Base-by-base conservation (phyloP, 2,888 invertebrate genomes). In the Euclidia mi region DNA sequence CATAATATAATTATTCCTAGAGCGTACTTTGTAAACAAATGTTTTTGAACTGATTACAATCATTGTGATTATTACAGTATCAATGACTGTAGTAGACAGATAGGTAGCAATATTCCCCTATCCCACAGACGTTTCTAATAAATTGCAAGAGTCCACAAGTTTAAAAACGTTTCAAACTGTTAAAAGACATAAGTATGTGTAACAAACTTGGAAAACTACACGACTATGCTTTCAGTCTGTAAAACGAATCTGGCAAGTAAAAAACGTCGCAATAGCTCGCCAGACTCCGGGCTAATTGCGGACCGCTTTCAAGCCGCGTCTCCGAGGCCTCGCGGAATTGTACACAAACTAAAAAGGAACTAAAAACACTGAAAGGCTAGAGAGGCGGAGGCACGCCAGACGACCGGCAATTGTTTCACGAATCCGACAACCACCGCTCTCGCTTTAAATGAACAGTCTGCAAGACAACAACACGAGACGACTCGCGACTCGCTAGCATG, bases 241-340 rank as follows among this genome's bases (percentile, higher is more conserved):
- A 60, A 64, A 65, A 65, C 50, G 56, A 65, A 62, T 65, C 61
- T 41, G 49, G 47, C n/a, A 43, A 29, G 48, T 59, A 51, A 55
- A 62, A 71, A 66, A 63, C 41, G 47, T 46, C 45, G 65, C 46
- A 65, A 63, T 62, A 67, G 70, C 64, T 61, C 55, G 70, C 56
- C 77, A 81, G 78, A 74, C 79, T 73, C 69, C n/a, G 74, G 77
- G 86, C 88, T 90, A 89, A 90, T 90, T 89, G 89, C 87, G 66
- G 77, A 65, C 78, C 84, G 85, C 86, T 89, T 89, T 87, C 86
- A 88, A 80, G 69, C 76, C 67, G 77, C 78, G 79, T 77, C 80
- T 77, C 79, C 52, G 71, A 72, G 63, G 71, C 76, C 79, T 76
- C 52, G 56, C 75, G 76, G 77, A 78, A 82, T 78, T 78, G 79